phyloP scores from a whole-genome alignment of 2,888 invertebrate genomes.

The Malachius bipustulatus region DNA sequence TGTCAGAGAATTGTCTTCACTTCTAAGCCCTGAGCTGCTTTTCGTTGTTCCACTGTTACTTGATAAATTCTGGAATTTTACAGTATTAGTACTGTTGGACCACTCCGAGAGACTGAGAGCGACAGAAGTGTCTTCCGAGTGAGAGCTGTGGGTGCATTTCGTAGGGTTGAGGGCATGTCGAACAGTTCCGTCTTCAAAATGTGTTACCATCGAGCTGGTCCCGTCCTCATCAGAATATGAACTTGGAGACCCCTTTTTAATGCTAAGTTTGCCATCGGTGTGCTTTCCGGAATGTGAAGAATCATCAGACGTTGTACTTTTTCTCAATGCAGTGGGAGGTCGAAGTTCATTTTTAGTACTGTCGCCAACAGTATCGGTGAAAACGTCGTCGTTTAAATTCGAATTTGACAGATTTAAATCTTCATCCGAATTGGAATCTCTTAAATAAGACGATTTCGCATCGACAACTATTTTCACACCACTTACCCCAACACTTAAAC shows the following conservation, averaged over 20 bases:
- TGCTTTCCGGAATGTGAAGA: constrained; percentile 30
- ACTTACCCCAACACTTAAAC: constrained; percentile 33
- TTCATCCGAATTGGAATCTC: constrained; percentile 37
- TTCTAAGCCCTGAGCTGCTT: constrained; percentile 54
- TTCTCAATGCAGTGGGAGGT: constrained; percentile 34
- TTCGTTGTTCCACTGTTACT: constrained; percentile 47
- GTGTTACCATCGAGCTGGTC: constrained; percentile 64
- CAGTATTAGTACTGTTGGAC: constrained; percentile 79
- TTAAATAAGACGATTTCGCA: constrained; percentile 27
- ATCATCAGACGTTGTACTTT: constrained; percentile 35
- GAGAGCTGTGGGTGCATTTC: constrained; percentile 72
- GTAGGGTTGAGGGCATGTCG: constrained; percentile 67
- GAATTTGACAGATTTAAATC: constrained; percentile 38
- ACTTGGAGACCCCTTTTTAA: constrained; percentile 39
- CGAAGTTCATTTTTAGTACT: constrained; percentile 30
- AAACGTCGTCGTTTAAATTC: constrained; percentile 38
- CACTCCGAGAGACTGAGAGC: constrained; percentile 78
- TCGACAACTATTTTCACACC: constrained; percentile 35
- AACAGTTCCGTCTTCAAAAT: constrained; percentile 66
- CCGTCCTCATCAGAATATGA: constrained; percentile 57
- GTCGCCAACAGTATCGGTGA: constrained; percentile 31
- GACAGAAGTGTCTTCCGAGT: constrained; percentile 78
- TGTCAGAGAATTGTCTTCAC: constrained; percentile 64
- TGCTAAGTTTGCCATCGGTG: constrained; percentile 24
- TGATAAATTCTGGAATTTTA: constrained; percentile 65